Conservation (phyloP, 2,113 vertebrate genomes). For the Redunca redunca region DNA sequence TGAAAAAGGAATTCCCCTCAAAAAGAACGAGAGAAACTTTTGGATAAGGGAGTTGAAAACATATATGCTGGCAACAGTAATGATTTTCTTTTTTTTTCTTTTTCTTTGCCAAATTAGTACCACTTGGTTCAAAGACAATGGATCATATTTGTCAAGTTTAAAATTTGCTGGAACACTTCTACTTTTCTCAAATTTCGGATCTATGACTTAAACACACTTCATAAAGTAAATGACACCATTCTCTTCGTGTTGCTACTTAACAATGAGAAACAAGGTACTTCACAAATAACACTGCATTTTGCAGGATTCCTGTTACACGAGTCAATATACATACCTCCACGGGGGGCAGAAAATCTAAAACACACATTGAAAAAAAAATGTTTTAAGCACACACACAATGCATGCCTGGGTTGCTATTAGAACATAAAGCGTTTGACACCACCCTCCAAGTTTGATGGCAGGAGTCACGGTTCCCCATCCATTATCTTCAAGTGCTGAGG, state of each 20-base stretch:
- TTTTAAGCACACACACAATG: not conserved
- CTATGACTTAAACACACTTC: not conserved
- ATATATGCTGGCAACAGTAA: not conserved
- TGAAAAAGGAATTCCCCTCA: not conserved
- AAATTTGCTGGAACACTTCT: not conserved
- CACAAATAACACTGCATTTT: not conserved
- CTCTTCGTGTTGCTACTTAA: not conserved
- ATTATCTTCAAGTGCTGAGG: not conserved
- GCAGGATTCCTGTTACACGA: not conserved
- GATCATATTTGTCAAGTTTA: not conserved
- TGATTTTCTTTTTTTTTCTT: not conserved
- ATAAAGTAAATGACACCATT: not conserved
- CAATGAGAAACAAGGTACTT: not conserved
- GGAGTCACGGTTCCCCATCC: not conserved
- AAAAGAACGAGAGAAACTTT: not conserved
- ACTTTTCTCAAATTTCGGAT: not conserved
- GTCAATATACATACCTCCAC: not conserved
- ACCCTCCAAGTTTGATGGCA: rapidly evolving
- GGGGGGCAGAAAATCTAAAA: not conserved
- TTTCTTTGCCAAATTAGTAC: constrained; percentile 31
- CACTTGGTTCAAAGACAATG: constrained; percentile 1
- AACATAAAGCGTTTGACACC: not conserved
- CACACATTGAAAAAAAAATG: not conserved
- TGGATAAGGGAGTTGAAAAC: constrained; percentile 28
- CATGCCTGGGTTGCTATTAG: not conserved